Base-by-base conservation (phyloP, 2,888 invertebrate species). In the Junonia oenone region DNA sequence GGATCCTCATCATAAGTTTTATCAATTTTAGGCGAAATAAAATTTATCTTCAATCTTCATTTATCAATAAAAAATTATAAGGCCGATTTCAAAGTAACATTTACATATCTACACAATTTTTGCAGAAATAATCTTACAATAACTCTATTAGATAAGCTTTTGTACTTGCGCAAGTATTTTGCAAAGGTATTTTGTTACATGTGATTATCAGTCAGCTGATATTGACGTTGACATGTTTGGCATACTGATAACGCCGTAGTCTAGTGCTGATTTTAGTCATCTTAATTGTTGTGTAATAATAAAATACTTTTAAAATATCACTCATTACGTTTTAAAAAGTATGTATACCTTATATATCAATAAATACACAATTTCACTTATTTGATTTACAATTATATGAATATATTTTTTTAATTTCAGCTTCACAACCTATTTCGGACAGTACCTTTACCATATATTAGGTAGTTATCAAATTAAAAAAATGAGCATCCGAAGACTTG, bases 401-500 rank as follows among this genome's bases (percentile, higher is more conserved):
- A n/a, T n/a, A n/a, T n/a, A n/a, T n/a, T n/a, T n/a, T n/a, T n/a
- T 37, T 37, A 37, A 8, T 37, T 37, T 37, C 26, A 14, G 26
- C 19, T 8, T 19, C 9, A 19, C 11, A 19, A 19, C 11, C 17
- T n/a, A n/a, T n/a, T 22, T 26, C 13, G 3, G 19, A 26, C 26
- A 8, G 26, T 2, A 17, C 17, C 22, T 22, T 14, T 13, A 5
- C 1, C 0, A 19, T 2, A 0, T 13, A 33, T 22, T 14, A 26
- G 11, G 9, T 26, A 11, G 11, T 9, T n/a, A n/a, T n/a, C n/a
- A 38, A 19, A 22, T n/a, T 29, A 19, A 26, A 45, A 63, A 17
- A 45, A 83, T 83, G 81, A 74, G 64, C 71, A 33, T 79, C 14
- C 56, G 66, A 59, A 71, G 62, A 52, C 33, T 78, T 49, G 13